Evolutionary conservation across 1,140 invertebrate species (phyloP), one percentile per base, ranked within the genome.

Genomic region (Drosophila pachea): DNA sequence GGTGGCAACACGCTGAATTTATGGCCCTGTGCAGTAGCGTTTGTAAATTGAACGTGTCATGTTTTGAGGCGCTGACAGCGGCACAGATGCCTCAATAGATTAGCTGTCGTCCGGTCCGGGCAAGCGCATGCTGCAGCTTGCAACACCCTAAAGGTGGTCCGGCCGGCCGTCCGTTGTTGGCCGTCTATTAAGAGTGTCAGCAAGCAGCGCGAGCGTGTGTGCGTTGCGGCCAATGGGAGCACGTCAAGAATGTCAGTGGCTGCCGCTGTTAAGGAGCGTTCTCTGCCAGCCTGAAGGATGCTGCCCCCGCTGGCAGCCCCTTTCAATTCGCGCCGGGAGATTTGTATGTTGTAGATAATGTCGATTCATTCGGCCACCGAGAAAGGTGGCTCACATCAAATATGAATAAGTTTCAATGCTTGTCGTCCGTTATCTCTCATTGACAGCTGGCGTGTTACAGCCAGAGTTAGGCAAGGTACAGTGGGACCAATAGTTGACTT

Each of bases 71-170:
- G 61, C 35, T 63, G 59, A 35, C 74, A 77, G 40, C 40, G 5
- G 73, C 82, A 76, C 65, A 72, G 81, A 86, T 86, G 76, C 81
- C 81, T 86, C 71, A 68, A 86, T 86, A 86, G 81, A 86, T 86
- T 74, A 86, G 82, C 77, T 86, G 71, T 75, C 65, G 71, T 75
- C 65, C 74, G 45, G 61, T 65, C 31, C 22, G 22, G 68, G 47
- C 60, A 66, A 76, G 64, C 73, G 69, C 32, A 40, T 35, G 45
- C 14, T 69, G 59, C 63, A 73, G 59, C 74, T 73, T 69, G 49
- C 49, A 35, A 52, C 49, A 50, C n/a, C 8, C 47, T 11, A 3
- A 7, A 65, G 33, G 7, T 14, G n/a, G 60, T 47, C 56, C 32
- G 5, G 52, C 65, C 45, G 43, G 8, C 32, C 42, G 64, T 59